phyloP scores from a whole-genome alignment of 2,113 vertebrate genomes.

The Apus apus region DNA sequence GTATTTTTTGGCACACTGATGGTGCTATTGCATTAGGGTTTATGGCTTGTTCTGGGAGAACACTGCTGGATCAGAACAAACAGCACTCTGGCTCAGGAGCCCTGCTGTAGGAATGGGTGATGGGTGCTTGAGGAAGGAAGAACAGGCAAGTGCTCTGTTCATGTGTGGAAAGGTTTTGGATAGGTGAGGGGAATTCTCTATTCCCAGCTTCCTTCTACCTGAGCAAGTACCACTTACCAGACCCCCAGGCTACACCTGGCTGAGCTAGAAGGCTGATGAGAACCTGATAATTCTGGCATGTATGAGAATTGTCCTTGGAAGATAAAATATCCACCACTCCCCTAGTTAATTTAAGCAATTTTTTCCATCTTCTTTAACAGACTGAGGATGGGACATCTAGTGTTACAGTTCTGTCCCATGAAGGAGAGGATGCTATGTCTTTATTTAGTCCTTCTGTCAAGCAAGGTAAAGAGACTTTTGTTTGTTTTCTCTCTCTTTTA shows the following conservation, averaged over 20 bases:
- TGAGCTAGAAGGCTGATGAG: neutral
- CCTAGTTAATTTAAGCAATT: neutral
- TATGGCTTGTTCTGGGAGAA: neutral
- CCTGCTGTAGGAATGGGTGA: neutral
- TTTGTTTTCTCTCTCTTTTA: neutral
- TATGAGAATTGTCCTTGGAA: neutral
- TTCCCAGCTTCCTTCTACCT: neutral
- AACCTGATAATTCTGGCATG: neutral
- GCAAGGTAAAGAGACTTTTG: slow-evolving; percentile 70
- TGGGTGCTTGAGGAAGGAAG: neutral
- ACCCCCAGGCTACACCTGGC: neutral
- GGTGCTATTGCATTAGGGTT: neutral
- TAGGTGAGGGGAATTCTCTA: neutral
- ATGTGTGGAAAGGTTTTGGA: neutral
- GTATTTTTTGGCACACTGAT: neutral
- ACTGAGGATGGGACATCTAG: slow-evolving; percentile 85
- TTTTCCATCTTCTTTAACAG: slow-evolving; percentile 60
- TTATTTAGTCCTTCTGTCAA: slow-evolving; percentile 76
- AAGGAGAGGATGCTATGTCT: slow-evolving; percentile 88
- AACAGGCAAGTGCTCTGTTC: neutral
- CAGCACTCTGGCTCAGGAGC: neutral
- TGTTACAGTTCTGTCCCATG: slow-evolving; percentile 81
- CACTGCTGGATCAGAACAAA: neutral
- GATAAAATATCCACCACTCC: neutral
- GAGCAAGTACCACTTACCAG: neutral